A percentile compares a stretch with the other conserved stretches of the same genome.
These are phyloP conservation scores for Alviniconcha marisindica DNA, from an alignment of 1,140 invertebrate species.

Conservation along the genomic window DNA sequence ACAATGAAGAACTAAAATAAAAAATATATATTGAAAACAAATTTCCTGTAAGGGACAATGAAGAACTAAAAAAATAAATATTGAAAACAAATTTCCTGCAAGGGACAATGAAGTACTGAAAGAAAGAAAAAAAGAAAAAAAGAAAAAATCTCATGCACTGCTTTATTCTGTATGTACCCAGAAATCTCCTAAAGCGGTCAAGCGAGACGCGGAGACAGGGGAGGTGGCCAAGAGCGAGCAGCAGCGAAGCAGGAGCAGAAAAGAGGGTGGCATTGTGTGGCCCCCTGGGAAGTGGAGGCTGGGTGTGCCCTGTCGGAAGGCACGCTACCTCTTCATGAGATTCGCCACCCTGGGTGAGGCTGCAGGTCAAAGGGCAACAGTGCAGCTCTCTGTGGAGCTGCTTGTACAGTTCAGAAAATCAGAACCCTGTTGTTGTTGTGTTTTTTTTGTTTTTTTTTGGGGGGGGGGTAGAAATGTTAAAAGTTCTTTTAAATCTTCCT, in stretches of 20 bases:
- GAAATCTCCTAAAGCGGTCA: neutral
- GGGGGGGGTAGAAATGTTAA: neutral
- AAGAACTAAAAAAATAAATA: too few species aligned
- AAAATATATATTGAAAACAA: too few species aligned
- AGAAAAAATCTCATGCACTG: too few species aligned
- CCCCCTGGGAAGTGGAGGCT: conserved; percentile 87
- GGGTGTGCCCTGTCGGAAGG: conserved; percentile 80
- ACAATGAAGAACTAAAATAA: too few species aligned
- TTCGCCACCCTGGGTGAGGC: conserved; percentile 81
- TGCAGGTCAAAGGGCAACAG: too few species aligned
- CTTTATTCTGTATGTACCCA: neutral
- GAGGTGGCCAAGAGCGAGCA: neutral
- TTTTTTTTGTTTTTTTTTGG: neutral
- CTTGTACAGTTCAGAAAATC: too few species aligned
- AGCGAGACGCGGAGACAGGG: neutral
- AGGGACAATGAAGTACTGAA: too few species aligned
- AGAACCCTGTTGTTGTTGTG: too few species aligned
- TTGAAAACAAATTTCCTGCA: too few species aligned
- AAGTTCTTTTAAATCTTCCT: neutral
- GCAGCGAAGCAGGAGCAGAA: neutral
- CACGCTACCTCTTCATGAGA: conserved; percentile 84
- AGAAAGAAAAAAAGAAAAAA: too few species aligned
- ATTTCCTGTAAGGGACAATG: too few species aligned
- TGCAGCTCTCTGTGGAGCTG: too few species aligned
- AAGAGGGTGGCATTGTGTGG: conserved; percentile 55